Evolutionary conservation across 2,888 invertebrate species (phyloP).

Genomic region (Hypselothyrea guttata): DNA sequence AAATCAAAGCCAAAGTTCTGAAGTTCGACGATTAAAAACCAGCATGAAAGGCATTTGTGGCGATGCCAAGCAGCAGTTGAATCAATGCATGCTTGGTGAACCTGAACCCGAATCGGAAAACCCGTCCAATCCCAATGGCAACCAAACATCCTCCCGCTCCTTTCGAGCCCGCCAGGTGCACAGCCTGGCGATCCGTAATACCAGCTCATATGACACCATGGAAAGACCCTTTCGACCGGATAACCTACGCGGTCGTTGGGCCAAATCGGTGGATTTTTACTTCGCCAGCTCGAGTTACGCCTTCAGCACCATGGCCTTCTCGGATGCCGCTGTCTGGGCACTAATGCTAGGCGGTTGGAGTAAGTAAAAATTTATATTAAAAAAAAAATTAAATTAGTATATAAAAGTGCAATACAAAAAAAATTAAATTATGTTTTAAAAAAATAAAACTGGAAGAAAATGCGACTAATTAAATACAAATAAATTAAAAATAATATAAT

Average conservation of each 20-base stretch:
- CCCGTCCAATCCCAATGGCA: background rate
- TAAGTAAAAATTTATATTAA: conserved; percentile 54
- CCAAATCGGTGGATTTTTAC: conserved; percentile 88
- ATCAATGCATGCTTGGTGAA: conserved; percentile 68
- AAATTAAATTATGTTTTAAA: too few relatives aligned
- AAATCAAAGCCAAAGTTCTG: too few relatives aligned
- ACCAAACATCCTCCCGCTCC: conserved; percentile 15
- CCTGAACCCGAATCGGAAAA: conserved; percentile 23
- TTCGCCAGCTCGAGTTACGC: conserved; percentile 92
- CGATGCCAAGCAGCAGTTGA: conserved; percentile 75
- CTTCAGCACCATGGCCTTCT: conserved; percentile 91
- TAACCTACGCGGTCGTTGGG: conserved; percentile 86
- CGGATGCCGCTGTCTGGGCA: conserved; percentile 85
- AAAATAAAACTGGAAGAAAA: too few relatives aligned
- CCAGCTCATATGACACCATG: conserved; percentile 79
- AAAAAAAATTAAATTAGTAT: too few relatives aligned
- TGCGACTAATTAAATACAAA: too few relatives aligned
- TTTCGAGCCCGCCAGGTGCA: conserved; percentile 60
- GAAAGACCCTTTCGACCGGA: conserved; percentile 80
- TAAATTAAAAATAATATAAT: too few relatives aligned
- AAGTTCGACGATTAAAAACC: conserved; percentile 19
- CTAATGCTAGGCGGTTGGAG: conserved; percentile 77
- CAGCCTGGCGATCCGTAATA: conserved; percentile 62
- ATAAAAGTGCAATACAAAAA: background rate
- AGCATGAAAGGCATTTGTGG: conserved; percentile 76